A percentile compares a stretch with the other conserved stretches of the same genome.
Conservation (phyloP, 2,797 vertebrate genomes). For the Sebastes umbrosus region DNA sequence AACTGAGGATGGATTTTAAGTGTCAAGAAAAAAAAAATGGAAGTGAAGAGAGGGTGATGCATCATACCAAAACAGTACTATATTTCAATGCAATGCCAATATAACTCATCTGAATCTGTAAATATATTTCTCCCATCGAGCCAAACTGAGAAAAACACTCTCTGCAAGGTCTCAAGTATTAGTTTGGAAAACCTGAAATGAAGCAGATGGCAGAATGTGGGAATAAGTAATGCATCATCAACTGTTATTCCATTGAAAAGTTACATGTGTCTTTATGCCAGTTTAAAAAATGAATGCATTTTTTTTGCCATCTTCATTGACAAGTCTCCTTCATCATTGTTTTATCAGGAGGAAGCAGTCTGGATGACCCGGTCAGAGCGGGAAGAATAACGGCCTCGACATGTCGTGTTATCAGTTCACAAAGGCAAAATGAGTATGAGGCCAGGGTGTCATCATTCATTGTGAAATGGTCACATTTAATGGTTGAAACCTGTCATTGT, state of each 20-base stretch:
- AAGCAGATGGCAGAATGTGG: not conserved
- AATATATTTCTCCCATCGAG: not conserved
- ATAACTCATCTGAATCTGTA: not conserved
- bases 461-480: constrained; percentile 99
- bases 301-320: not conserved
- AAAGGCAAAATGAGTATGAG: constrained; percentile 48
- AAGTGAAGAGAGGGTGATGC: not conserved
- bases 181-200: not conserved
- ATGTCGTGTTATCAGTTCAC: not conserved
- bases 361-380: not conserved
- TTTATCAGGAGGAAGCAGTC: not conserved
- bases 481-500: constrained; percentile 94
- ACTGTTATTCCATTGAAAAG: not conserved
- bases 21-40: not conserved
- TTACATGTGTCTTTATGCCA: not conserved
- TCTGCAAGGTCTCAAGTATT: not conserved
- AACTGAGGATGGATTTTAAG: not conserved
- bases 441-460: constrained; percentile 76
- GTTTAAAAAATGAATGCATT: not conserved
- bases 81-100: too few species aligned
- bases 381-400: not conserved
- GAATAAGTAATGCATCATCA: not conserved
- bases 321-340: not conserved
- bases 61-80: not conserved
- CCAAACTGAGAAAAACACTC: not conserved